phyloP scores from a whole-genome alignment of 2,888 invertebrate species.

The Scaeva pyrastri region DNA sequence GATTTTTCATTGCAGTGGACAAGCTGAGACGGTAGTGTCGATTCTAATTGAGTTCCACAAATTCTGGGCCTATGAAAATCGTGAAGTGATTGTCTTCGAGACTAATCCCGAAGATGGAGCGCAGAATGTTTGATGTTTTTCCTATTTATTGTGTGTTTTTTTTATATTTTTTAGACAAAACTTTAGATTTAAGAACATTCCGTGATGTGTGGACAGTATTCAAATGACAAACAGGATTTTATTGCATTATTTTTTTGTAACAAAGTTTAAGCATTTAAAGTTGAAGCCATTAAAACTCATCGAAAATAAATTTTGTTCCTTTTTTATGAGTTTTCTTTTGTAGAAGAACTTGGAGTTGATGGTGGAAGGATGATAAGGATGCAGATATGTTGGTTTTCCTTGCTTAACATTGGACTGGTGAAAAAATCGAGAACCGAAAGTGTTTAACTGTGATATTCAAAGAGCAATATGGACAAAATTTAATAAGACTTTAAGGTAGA shows the following conservation, averaged over 20 bases:
- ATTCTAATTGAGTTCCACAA: conserved; percentile 97
- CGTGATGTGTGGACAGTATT: conserved; percentile 32
- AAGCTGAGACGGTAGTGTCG: conserved; percentile 96
- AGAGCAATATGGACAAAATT: no score
- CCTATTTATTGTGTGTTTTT: neutral
- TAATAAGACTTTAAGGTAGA: no score
- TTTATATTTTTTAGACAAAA: neutral
- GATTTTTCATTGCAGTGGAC: conserved; percentile 88
- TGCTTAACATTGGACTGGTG: no score
- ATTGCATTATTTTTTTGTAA: neutral
- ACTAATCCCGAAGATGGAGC: conserved; percentile 81
- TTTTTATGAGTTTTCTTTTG: neutral
- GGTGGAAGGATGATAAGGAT: no score
- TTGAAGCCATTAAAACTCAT: neutral
- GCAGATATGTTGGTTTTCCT: no score
- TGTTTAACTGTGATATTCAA: no score
- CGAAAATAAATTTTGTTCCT: neutral
- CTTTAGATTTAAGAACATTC: conserved; percentile 66
- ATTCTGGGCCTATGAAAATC: conserved; percentile 98
- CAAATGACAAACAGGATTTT: neutral
- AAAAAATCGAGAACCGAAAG: no score
- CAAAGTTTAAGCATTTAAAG: neutral
- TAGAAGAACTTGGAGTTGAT: no score
- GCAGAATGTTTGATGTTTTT: conserved; percentile 79
- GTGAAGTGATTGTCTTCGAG: conserved; percentile 91